phyloP scores from a whole-genome alignment of 1,140 invertebrate species.

The Caenorhabditis brenneri region DNA sequence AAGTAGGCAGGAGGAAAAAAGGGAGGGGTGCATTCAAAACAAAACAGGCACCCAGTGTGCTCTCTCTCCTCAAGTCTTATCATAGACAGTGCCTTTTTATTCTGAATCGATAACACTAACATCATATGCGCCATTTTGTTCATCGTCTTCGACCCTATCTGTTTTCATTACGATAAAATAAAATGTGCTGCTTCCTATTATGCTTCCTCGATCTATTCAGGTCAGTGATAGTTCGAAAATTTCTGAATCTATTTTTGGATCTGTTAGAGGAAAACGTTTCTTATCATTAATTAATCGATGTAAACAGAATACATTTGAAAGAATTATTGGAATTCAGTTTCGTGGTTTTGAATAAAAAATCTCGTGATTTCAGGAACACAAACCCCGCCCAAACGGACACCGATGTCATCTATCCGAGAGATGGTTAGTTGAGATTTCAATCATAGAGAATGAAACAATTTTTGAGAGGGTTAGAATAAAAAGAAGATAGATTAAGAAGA shows the following conservation, averaged over 20 bases:
- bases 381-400: not conserved
- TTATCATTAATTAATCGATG: not conserved
- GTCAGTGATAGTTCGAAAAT: not conserved
- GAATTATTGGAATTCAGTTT: not conserved
- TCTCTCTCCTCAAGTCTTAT: not conserved
- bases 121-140: slow-evolving; percentile 7
- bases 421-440: not conserved
- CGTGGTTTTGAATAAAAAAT: not conserved
- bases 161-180: no score
- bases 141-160: no score
- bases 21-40: not conserved
- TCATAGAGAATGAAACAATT: not conserved
- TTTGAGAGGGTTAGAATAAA: not conserved
- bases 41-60: not conserved
- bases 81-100: not conserved
- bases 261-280: no score
- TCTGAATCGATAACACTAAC: not conserved
- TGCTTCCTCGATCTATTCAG: slow-evolving; percentile 19
- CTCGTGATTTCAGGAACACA: slow-evolving; percentile 3
- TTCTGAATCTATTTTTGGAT: not conserved
- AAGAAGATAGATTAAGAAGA: no score
- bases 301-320: not conserved
- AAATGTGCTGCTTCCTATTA: slow-evolving; percentile 16
- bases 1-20: not conserved
- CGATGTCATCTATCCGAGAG: slow-evolving; percentile 29